A percentile compares a stretch with the other conserved stretches of the same genome.
phyloP scores from a whole-genome alignment of 2,113 vertebrate genomes.

The Siniperca knerii region DNA sequence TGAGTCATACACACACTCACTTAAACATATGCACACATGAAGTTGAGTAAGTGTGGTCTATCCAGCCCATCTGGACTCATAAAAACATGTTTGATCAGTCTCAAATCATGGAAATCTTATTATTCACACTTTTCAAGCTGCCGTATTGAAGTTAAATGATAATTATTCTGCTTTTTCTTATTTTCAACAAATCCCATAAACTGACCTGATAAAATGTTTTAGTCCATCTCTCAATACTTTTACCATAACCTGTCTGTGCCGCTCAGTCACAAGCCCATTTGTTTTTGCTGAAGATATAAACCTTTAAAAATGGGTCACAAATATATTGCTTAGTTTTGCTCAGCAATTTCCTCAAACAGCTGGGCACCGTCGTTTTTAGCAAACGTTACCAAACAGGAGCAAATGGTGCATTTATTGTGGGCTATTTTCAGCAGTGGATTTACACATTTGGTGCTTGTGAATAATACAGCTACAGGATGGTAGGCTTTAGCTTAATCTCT shows the following conservation, averaged over 20 bases:
- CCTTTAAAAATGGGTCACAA: background rate
- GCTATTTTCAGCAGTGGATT: background rate
- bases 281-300: background rate
- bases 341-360: background rate
- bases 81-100: background rate
- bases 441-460: background rate
- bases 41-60: slow-evolving; percentile 7
- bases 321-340: background rate
- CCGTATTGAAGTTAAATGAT: background rate
- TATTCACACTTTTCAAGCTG: background rate
- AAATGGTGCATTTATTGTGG: background rate
- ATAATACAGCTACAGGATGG: background rate
- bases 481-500: background rate
- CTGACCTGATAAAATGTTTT: background rate
- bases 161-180: background rate
- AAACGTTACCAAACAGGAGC: background rate
- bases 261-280: background rate
- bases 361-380: background rate
- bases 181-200: background rate
- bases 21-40: slow-evolving; percentile 3
- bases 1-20: slow-evolving; percentile 80
- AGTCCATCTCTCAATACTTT: background rate
- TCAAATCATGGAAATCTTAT: slow-evolving; percentile 7
- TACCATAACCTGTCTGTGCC: background rate
- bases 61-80: background rate